phyloP scores from a whole-genome alignment of 2,797 vertebrate genomes.

The Cossypha dichroa region DNA sequence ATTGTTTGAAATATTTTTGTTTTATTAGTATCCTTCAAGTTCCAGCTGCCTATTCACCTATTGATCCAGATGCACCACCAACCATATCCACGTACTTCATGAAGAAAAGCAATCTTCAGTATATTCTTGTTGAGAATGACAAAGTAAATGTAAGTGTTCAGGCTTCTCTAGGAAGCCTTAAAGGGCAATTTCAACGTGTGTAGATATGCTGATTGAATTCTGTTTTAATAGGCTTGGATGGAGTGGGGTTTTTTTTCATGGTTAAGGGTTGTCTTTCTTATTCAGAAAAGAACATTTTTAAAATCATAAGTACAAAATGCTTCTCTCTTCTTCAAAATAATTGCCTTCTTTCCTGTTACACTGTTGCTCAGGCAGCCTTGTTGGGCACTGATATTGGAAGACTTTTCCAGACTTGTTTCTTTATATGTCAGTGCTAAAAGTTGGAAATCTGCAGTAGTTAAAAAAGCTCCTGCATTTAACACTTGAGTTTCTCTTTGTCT shows the following conservation, averaged over 20 bases:
- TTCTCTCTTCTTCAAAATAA: not conserved
- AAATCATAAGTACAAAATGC: not conserved
- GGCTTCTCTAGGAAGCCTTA: not conserved
- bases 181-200: not conserved
- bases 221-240: not conserved
- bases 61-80: conserved; percentile 87
- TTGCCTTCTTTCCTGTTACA: not conserved
- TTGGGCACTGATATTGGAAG: not conserved
- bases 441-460: not conserved
- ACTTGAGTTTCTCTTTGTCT: not conserved
- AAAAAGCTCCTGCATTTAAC: not conserved
- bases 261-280: not conserved
- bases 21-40: conserved; percentile 85
- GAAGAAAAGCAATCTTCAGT: conserved; percentile 79
- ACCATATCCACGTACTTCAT: conserved; percentile 80
- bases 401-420: not conserved
- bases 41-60: conserved; percentile 87
- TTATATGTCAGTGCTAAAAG: not conserved
- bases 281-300: not conserved
- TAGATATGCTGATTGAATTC: not conserved
- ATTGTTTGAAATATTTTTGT: not conserved
- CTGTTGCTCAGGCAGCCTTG: not conserved
- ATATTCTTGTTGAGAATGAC: conserved; percentile 86
- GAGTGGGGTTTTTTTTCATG: not conserved
- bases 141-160: conserved; percentile 80